Percentiles rank a stretch among this genome's conserved stretches.
Evolutionary conservation across 2,888 invertebrate species (phyloP).

Genomic region (Drosophila multiciliata): DNA sequence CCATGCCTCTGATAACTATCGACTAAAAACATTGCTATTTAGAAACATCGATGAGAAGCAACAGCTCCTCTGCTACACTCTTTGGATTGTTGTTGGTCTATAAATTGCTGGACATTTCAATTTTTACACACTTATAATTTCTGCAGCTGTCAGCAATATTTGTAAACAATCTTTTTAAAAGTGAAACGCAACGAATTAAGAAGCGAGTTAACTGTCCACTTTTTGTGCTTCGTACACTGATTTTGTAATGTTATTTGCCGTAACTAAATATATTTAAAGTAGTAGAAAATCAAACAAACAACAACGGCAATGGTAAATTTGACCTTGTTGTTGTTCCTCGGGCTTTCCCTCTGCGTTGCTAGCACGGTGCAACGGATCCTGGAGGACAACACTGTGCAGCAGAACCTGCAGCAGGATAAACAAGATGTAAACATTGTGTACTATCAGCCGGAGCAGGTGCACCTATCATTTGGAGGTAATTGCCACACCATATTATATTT

Average conservation of each 20-base stretch:
- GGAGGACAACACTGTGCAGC: neutral
- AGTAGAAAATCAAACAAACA: constrained; percentile 5
- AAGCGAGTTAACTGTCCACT: neutral
- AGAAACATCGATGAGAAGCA: constrained; percentile 12
- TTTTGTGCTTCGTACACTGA: neutral
- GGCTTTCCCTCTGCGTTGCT: constrained; percentile 31
- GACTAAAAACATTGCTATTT: constrained; percentile 4
- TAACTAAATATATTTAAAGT: constrained; percentile 8
- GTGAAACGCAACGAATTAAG: neutral
- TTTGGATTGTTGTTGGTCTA: constrained; percentile 44
- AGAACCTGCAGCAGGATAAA: constrained; percentile 5
- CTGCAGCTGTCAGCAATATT: constrained; percentile 18
- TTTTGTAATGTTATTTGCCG: constrained; percentile 35
- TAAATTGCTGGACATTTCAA: constrained; percentile 60
- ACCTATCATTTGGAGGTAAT: constrained; percentile 88
- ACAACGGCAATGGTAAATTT: constrained; percentile 43
- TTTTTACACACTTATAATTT: constrained; percentile 28
- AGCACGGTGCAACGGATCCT: constrained; percentile 7
- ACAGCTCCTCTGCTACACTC: constrained; percentile 1
- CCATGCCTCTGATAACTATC: constrained; percentile 16
- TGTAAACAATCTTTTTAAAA: neutral
- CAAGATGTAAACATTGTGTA: constrained; percentile 70
- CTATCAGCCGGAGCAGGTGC: constrained; percentile 89
- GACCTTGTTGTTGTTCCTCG: constrained; percentile 40
- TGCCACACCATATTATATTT: constrained; percentile 9